A percentile compares a stretch with the other conserved stretches of the same genome.
Conservation (phyloP, 2,113 vertebrate species). For the Sula dactylatra region DNA sequence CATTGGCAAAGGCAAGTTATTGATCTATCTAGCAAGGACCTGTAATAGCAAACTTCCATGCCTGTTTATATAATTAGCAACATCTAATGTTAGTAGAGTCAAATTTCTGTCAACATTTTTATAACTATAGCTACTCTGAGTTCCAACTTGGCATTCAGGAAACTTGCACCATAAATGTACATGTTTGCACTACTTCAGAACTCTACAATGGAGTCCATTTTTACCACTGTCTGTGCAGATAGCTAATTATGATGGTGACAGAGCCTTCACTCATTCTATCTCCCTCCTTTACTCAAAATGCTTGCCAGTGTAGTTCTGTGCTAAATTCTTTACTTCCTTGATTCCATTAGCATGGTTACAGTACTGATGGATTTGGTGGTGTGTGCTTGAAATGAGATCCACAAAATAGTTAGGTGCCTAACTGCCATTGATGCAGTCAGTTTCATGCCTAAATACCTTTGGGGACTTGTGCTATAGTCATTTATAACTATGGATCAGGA, state of each 20-base stretch:
- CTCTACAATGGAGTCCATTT: not conserved
- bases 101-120: not conserved
- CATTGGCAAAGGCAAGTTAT: not conserved
- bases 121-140: not conserved
- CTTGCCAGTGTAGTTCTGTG: not conserved
- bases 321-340: not conserved
- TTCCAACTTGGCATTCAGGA: not conserved
- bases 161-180: not conserved
- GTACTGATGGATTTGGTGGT: not conserved
- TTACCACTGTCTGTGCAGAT: not conserved
- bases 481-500: not conserved
- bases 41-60: not conserved
- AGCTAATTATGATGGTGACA: not conserved
- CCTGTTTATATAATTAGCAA: not conserved
- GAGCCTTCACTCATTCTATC: not conserved
- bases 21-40: not conserved
- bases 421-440: not conserved
- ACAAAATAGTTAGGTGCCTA: not conserved
- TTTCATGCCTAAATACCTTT: not conserved
- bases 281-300: not conserved
- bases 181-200: not conserved
- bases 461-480: not conserved
- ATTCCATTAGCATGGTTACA: not conserved
- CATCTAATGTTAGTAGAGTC: not conserved
- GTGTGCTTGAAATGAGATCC: not conserved